These are phyloP conservation scores for Eptatretus burgeri DNA, from an alignment of 2,113 vertebrate species.

Conservation along the genomic window DNA sequence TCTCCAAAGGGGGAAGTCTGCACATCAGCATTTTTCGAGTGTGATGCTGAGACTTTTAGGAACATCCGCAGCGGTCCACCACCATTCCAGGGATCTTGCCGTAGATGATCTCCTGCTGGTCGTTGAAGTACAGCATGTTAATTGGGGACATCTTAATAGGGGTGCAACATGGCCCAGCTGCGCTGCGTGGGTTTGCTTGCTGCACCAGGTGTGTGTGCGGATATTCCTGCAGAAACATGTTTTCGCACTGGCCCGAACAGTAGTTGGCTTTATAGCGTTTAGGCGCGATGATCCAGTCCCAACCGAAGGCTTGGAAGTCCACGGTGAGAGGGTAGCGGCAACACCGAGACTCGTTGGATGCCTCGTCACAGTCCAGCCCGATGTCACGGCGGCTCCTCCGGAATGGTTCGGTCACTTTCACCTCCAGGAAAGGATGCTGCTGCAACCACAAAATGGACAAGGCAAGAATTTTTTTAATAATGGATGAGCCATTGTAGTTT, in stretches of 20 bases:
- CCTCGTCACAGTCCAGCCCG: constrained; percentile 82
- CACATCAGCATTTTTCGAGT: no score
- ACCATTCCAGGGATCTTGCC: constrained; percentile 98
- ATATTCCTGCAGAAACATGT: constrained; percentile 99
- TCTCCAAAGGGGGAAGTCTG: no score
- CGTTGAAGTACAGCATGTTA: constrained; percentile 99
- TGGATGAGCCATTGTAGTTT: no score
- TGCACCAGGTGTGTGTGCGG: constrained; percentile 91
- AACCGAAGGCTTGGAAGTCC: constrained; percentile 89
- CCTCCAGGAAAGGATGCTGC: constrained; percentile 87
- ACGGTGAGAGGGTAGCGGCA: constrained; percentile 87
- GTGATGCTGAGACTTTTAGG: constrained; percentile 22
- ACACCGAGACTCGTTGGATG: constrained; percentile 79
- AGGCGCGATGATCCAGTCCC: constrained; percentile 98
- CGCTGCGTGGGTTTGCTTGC: constrained; percentile 71
- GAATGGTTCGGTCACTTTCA: constrained; percentile 76
- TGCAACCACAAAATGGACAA: constrained; percentile 12
- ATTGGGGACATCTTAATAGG: constrained; percentile 98
- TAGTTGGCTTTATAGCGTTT: constrained; percentile 98
- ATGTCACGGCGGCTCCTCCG: constrained; percentile 68
- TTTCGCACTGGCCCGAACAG: constrained; percentile 94
- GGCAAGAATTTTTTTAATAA: no score
- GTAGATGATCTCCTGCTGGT: constrained; percentile 97
- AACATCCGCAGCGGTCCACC: constrained; percentile 81
- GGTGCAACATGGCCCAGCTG: constrained; percentile 80